phyloP scores from a whole-genome alignment of 2,888 invertebrate genomes.

The Griposia aprilina region DNA sequence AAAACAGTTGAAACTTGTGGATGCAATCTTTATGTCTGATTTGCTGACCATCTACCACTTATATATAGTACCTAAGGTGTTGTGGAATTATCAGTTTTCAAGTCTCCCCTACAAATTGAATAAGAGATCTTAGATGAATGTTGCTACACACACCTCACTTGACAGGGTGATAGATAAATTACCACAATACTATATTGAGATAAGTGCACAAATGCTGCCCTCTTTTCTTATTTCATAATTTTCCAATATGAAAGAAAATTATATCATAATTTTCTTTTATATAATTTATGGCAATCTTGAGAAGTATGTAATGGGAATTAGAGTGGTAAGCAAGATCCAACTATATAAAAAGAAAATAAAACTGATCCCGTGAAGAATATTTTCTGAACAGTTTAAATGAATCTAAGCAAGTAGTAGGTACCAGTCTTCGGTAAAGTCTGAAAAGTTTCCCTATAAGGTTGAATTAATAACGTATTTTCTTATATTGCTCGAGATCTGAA shows the following conservation, averaged over 20 bases:
- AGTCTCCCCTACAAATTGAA: not conserved
- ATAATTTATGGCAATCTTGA: not conserved
- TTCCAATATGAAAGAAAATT: not conserved
- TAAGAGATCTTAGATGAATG: not conserved
- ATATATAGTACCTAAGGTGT: not conserved
- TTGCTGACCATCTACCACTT: not conserved
- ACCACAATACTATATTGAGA: not conserved
- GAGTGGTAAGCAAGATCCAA: not conserved
- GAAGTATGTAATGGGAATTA: not conserved
- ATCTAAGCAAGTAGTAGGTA: not conserved
- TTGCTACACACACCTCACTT: not conserved
- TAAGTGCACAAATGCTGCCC: slow-evolving; percentile 1
- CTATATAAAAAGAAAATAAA: not conserved
- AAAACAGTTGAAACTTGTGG: not conserved
- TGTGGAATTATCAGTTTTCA: slow-evolving; percentile 10
- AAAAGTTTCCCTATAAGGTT: not conserved
- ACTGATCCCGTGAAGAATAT: not conserved
- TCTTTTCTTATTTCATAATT: not conserved
- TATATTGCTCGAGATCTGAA: not conserved
- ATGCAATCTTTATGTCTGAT: not conserved
- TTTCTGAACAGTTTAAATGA: not conserved
- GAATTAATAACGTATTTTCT: not conserved
- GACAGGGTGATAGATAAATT: slow-evolving; percentile 2
- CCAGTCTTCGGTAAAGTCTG: not conserved
- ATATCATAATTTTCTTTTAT: not conserved